Conservation (phyloP, 2,797 vertebrate species). For the Momotus momota region DNA sequence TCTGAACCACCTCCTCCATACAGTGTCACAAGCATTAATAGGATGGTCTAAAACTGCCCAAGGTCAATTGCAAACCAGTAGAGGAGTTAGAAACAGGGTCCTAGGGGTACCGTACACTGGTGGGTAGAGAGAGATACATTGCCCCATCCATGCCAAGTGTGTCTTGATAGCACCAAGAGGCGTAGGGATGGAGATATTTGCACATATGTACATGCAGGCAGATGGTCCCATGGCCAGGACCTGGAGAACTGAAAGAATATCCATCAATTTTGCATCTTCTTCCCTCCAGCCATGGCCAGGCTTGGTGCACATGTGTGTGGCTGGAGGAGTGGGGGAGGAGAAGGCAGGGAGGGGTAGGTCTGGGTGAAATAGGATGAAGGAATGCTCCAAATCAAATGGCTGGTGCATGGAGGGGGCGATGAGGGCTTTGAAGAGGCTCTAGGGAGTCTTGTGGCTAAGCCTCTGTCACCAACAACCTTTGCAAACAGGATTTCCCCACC, state of each 20-base stretch:
- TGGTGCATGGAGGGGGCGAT: neutral
- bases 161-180: neutral
- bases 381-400: neutral
- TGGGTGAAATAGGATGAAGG: neutral
- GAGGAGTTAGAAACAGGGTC: neutral
- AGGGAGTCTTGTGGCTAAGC: neutral
- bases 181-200: neutral
- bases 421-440: neutral
- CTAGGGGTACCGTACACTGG: neutral
- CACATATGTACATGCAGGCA: neutral
- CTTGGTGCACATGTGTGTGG: neutral
- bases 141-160: neutral
- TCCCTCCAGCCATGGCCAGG: neutral
- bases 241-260: neutral
- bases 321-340: neutral
- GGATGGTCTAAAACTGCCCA: neutral
- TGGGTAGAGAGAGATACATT: neutral
- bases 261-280: neutral
- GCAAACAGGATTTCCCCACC: neutral
- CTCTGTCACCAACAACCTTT: neutral
- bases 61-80: neutral
- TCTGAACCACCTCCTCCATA: neutral
- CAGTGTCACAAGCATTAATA: neutral
- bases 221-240: accelerated
- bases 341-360: neutral